Conservation (phyloP, 2,888 invertebrate species). For the Galerucella nymphaeae region DNA sequence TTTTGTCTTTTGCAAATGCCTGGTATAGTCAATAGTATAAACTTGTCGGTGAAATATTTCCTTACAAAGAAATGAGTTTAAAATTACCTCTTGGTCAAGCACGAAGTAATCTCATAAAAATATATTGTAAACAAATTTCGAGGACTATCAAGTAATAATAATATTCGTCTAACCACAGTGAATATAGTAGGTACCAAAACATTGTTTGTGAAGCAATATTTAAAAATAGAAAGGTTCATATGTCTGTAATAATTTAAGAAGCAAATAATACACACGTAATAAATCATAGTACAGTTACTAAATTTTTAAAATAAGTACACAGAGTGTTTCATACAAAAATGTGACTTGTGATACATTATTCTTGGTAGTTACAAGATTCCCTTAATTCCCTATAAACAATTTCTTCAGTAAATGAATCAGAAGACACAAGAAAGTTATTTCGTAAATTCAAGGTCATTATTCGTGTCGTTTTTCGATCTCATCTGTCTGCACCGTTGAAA, state of each 20-base stretch:
- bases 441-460: neutral
- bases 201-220: conserved; percentile 27
- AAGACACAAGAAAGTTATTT: neutral
- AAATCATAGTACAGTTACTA: neutral
- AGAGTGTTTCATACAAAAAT: neutral
- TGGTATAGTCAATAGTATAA: neutral
- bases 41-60: neutral
- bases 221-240: conserved; percentile 34
- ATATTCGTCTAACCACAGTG: conserved; percentile 11
- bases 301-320: neutral
- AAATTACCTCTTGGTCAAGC: neutral
- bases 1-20: no score
- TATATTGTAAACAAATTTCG: neutral
- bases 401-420: neutral
- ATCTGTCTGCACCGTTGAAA: neutral
- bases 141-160: neutral
- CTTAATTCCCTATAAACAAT: neutral
- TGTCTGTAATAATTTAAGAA: conserved; percentile 12
- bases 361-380: neutral
- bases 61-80: neutral
- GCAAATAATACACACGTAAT: conserved; percentile 11
- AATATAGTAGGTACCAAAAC: conserved; percentile 8
- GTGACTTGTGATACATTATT: neutral
- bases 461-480: conserved; percentile 2
- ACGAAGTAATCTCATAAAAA: neutral